Percentiles rank a stretch among this genome's conserved stretches.
These are phyloP conservation scores for Phrynocephalus versicolor DNA, from an alignment of 2,113 vertebrate genomes.

Conservation along the genomic window DNA sequence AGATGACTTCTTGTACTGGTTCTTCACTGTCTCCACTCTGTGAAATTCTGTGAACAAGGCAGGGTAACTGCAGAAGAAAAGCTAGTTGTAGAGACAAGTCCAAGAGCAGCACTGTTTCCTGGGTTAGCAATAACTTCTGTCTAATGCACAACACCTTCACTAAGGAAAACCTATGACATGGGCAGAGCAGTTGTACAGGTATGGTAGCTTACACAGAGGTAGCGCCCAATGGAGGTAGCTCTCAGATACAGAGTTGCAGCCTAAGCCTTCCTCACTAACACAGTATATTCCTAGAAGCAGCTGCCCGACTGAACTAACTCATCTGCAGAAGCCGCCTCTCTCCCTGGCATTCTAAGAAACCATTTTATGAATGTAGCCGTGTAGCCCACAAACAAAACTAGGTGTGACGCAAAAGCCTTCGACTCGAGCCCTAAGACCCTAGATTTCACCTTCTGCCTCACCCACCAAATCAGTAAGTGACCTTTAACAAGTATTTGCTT, in stretches of 20 bases:
- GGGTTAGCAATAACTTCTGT: background rate
- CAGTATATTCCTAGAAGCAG: background rate
- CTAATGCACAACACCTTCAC: background rate
- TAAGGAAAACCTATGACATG: background rate
- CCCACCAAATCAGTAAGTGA: background rate
- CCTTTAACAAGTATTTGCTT: background rate
- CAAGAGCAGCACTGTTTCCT: too few species aligned
- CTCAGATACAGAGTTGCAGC: background rate
- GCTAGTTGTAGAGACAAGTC: too few species aligned
- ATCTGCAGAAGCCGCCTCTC: background rate
- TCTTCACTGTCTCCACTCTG: background rate
- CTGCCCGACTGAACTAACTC: background rate
- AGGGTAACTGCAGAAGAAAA: background rate
- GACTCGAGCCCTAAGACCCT: background rate
- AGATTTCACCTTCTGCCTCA: background rate
- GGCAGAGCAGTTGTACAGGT: background rate
- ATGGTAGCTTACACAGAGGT: background rate
- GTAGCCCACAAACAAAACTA: fast-evolving
- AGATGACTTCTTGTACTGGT: background rate
- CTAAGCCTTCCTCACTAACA: background rate
- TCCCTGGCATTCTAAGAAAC: background rate
- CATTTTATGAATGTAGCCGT: background rate
- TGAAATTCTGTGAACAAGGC: background rate
- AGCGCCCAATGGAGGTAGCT: background rate
- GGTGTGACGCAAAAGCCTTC: background rate